Conservation (phyloP, 37 sponge, comb jelly and placozoan genomes). For the Bolinopsis microptera region DNA sequence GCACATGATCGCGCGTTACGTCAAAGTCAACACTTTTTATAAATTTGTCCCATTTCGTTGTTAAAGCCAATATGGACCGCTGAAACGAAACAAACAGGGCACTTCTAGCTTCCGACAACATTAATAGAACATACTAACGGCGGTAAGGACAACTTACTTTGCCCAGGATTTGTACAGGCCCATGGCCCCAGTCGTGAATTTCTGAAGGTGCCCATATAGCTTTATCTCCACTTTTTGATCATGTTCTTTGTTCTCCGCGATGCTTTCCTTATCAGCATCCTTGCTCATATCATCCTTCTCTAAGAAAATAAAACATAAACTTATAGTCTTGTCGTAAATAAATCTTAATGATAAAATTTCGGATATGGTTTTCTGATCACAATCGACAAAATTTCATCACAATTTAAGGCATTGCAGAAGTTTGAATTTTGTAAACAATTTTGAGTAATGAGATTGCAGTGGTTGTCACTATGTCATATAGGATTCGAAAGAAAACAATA, state of each 20-base stretch:
- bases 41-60: neutral
- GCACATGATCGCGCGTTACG: neutral
- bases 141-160: neutral
- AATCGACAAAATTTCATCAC: neutral
- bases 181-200: constrained; percentile 37
- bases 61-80: neutral
- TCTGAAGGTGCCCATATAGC: constrained; percentile 55
- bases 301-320: no score
- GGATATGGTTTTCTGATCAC: neutral
- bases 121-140: neutral
- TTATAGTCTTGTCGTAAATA: no score
- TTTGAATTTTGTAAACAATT: neutral
- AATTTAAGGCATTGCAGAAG: no score
- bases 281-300: constrained; percentile 33
- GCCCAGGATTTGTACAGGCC: constrained; percentile 61
- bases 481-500: constrained; percentile 33
- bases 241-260: neutral
- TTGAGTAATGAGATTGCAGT: neutral
- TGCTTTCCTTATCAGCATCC: neutral
- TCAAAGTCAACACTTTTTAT: neutral
- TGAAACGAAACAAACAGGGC: no score
- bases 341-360: no score
- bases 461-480: neutral
- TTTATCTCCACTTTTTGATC: constrained; percentile 65
- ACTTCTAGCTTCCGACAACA: no score